Conservation (phyloP, 1,140 invertebrate genomes). For the Drosophila pachea region DNA sequence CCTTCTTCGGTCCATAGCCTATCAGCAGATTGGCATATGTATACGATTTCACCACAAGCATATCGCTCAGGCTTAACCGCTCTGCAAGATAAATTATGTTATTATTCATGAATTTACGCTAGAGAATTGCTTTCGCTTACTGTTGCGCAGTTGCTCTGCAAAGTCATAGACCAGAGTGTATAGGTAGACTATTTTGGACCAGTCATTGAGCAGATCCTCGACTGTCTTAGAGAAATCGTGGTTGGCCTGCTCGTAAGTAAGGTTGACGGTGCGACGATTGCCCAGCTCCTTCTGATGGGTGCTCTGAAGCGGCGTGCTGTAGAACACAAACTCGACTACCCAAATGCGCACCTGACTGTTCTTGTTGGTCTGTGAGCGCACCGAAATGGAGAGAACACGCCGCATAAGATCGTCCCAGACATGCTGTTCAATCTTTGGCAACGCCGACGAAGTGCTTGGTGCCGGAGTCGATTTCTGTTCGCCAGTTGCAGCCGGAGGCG, state of each 20-base stretch:
- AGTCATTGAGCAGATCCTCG: conserved; percentile 91
- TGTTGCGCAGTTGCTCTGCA: conserved; percentile 84
- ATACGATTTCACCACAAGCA: conserved; percentile 88
- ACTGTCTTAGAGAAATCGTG: conserved; percentile 87
- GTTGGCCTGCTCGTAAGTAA: conserved; percentile 91
- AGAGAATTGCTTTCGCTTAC: conserved; percentile 65
- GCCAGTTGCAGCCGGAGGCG: conserved; percentile 37
- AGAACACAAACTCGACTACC: conserved; percentile 94
- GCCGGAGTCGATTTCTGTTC: conserved; percentile 5
- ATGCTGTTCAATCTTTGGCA: conserved; percentile 78
- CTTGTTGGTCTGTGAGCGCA: conserved; percentile 88
- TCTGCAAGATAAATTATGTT: conserved; percentile 73
- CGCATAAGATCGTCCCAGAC: conserved; percentile 85
- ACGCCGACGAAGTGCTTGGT: conserved; percentile 27
- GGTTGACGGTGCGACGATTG: conserved; percentile 88
- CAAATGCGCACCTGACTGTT: conserved; percentile 84
- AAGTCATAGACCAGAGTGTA: conserved; percentile 91
- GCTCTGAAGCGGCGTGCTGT: conserved; percentile 89
- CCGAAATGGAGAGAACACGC: conserved; percentile 90
- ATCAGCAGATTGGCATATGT: conserved; percentile 89
- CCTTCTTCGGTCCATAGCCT: conserved; percentile 89
- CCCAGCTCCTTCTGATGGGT: conserved; percentile 92
- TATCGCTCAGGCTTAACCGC: conserved; percentile 83
- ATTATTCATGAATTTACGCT: neutral
- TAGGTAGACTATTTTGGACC: conserved; percentile 93